Evolutionary conservation across 2,113 vertebrate genomes (phyloP).

Genomic region (Campylorhamphus procurvoides): DNA sequence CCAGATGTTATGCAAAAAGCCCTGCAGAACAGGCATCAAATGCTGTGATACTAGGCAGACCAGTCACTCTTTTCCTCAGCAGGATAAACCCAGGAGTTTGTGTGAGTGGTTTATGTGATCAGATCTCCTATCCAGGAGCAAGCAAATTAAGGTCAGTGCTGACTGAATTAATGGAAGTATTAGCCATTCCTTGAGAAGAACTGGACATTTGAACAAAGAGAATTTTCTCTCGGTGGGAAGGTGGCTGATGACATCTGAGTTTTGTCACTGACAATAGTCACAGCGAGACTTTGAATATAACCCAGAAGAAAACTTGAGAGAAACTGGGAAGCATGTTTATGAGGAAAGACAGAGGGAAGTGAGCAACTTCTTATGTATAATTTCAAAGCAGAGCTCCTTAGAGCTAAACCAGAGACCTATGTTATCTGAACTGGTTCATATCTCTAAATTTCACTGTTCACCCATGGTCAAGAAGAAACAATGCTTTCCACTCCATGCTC

Average conservation of each 20-base stretch:
- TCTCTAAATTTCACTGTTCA: background rate
- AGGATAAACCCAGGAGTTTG: conserved; percentile 48
- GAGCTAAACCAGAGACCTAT: background rate
- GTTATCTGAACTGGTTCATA: background rate
- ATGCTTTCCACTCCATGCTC: background rate
- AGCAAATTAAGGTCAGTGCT: conserved; percentile 50
- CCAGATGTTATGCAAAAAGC: conserved; percentile 70
- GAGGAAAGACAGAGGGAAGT: background rate
- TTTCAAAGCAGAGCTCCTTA: background rate
- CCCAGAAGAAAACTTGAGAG: conserved; percentile 23
- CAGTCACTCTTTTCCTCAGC: conserved; percentile 60
- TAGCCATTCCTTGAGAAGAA: conserved; percentile 28
- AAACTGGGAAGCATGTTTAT: background rate
- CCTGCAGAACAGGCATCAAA: conserved; percentile 62
- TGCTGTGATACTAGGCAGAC: conserved; percentile 54
- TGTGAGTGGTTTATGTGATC: background rate
- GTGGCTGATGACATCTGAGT: conserved; percentile 38
- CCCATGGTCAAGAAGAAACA: background rate
- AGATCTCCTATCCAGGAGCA: conserved; percentile 13
- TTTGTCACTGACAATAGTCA: conserved; percentile 48
- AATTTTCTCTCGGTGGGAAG: background rate
- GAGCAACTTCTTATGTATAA: background rate
- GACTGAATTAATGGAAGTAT: conserved; percentile 45
- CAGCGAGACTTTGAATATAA: conserved; percentile 13
- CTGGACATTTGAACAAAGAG: conserved; percentile 14